Base-by-base conservation (phyloP, 1,140 invertebrate genomes). In the Neelides sp. region DNA sequence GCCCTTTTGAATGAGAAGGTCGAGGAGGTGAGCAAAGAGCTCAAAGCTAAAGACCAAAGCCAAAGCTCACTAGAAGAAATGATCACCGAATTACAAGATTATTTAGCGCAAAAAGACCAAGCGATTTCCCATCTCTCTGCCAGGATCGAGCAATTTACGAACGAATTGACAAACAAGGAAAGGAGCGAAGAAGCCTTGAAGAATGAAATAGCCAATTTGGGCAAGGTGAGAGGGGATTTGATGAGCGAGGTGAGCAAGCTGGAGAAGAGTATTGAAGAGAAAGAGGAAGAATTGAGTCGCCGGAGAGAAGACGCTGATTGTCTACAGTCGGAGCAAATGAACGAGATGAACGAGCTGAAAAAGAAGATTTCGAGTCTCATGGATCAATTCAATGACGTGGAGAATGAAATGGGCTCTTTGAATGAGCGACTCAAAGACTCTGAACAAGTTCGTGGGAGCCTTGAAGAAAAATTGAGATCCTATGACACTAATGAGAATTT, bases 341-440 rank as follows among this genome's bases (percentile, higher is more conserved):
- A 78, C 48, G 23, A 23, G 5, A 36, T 19, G 13, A 20, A 34
- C 3, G 46, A 54, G 13, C 68, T 75, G 35, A 76, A 79, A 54
- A 73, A 75, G 55, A 62, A 76, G 36, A 76, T 79, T 61, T 63
- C 65, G 24, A 75, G 78, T 58, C 69, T 78, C 48, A 76, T 74
- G 54, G 66, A 64, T n/a, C 77, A 79, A 63, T 69, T 78, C 47
- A 69, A 76, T 17, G 20, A 51, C 4, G 17, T 42, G 4, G 42
- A 51, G 30, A 23, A 26, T 22, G 42, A 47, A 17, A 37, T 37
- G 7, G 39, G 42, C 7, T 26, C 39, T 1, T 34, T 52, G 42
- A 20, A 32, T 24, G 17, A 17, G 2, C 35, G 37, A n/a, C 13
- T 49, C 7, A 49, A 37, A 26, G 47, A 49, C 15, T 40, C 47